Conservation (phyloP, 2,888 invertebrate species). For the Sphaerophoria rueppellii region DNA sequence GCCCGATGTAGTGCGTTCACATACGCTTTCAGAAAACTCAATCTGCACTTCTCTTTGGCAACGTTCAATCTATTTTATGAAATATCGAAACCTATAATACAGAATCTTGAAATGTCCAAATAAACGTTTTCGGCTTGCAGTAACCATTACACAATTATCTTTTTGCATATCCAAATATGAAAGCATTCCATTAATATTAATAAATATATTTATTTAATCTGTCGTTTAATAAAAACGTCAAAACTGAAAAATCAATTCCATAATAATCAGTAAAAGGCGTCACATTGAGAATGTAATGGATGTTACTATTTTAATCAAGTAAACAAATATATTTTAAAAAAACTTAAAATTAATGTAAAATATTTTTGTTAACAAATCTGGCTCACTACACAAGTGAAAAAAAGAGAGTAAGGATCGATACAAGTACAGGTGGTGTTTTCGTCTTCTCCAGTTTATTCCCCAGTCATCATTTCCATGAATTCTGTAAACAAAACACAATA, state of each 20-base stretch:
- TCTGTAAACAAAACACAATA: constrained; percentile 85
- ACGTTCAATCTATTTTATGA: too few species aligned
- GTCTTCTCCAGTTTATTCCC: constrained; percentile 86
- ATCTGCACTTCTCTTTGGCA: too few species aligned
- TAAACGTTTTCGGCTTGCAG: too few species aligned
- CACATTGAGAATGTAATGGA: constrained; percentile 46
- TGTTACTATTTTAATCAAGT: constrained; percentile 46
- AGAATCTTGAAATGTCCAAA: too few species aligned
- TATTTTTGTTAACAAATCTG: constrained; percentile 55
- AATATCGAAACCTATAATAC: too few species aligned
- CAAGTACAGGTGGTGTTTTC: constrained; percentile 26
- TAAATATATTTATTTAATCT: background rate
- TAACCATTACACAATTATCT: too few species aligned
- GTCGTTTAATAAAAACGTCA: background rate
- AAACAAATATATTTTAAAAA: constrained; percentile 58
- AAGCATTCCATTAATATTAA: too few species aligned
- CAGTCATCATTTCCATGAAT: constrained; percentile 98
- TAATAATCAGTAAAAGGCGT: constrained; percentile 14
- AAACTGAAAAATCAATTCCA: background rate
- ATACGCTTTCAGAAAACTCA: too few species aligned
- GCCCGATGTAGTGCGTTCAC: too few species aligned
- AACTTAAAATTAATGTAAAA: constrained; percentile 64
- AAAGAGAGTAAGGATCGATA: constrained; percentile 43
- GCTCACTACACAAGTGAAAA: constrained; percentile 36
- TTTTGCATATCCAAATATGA: too few species aligned